phyloP scores from a whole-genome alignment of 2,888 invertebrate species.

The Xanthia icteritia region DNA sequence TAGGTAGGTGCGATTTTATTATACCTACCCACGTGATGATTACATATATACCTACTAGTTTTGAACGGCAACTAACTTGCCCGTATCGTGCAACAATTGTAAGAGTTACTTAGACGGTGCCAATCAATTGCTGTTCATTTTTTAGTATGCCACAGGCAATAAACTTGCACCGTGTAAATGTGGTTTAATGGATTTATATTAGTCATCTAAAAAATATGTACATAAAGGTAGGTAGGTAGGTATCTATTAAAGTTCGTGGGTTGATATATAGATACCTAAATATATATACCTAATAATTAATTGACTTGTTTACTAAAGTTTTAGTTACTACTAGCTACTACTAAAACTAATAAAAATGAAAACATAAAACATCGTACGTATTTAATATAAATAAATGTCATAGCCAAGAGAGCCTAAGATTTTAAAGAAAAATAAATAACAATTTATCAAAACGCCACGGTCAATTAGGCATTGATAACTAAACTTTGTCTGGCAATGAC shows the following conservation, averaged over 20 bases:
- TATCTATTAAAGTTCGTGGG: neutral
- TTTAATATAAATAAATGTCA: neutral
- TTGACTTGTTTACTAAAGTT: neutral
- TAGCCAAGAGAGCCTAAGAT: neutral
- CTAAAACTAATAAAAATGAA: neutral
- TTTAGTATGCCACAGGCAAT: neutral
- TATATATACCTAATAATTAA: too few species aligned
- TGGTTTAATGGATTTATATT: neutral
- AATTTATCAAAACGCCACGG: conserved; percentile 60
- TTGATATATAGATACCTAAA: too few species aligned
- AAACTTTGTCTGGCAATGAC: conserved; percentile 86
- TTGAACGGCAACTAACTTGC: too few species aligned
- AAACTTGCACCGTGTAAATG: neutral
- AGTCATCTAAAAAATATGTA: neutral
- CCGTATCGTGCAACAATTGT: too few species aligned
- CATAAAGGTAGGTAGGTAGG: too few species aligned
- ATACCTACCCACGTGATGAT: too few species aligned
- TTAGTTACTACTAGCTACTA: neutral
- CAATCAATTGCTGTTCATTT: neutral
- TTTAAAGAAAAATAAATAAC: neutral
- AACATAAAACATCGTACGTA: neutral
- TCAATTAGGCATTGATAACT: conserved; percentile 75
- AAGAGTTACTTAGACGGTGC: neutral
- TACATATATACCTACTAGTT: too few species aligned
- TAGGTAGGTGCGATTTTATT: too few species aligned